A percentile compares a stretch with the other conserved stretches of the same genome.
phyloP scores from a whole-genome alignment of 2,797 vertebrate species.

The Tapirus indicus region DNA sequence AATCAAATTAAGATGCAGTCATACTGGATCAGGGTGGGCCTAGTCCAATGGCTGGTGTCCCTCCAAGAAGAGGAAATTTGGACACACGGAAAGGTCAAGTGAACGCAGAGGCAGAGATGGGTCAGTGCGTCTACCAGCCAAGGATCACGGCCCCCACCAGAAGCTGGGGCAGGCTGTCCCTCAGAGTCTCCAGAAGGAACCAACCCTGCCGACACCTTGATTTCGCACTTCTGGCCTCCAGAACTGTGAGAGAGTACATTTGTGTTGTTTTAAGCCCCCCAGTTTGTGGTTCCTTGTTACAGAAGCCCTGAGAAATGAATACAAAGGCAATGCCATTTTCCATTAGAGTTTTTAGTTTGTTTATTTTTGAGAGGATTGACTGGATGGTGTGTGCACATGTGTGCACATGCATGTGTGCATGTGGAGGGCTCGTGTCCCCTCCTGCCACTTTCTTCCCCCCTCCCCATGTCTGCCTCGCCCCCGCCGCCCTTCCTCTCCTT shows the following conservation, averaged over 20 bases:
- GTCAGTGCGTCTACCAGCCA: not conserved
- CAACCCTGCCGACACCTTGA: no score
- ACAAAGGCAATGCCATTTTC: not conserved
- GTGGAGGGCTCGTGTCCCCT: fast-evolving
- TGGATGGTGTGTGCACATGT: not conserved
- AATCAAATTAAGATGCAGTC: not conserved
- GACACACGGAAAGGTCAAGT: not conserved
- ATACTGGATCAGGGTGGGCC: not conserved
- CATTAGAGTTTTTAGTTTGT: not conserved
- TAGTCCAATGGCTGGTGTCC: not conserved
- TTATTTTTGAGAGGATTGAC: not conserved
- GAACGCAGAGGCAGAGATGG: not conserved
- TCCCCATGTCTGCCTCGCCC: not conserved
- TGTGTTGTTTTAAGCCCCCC: not conserved
- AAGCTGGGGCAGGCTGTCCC: not conserved
- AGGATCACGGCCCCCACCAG: no score
- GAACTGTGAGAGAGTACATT: not conserved
- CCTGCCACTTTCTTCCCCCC: not conserved
- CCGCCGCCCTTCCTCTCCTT: not conserved
- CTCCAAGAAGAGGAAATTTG: not conserved
- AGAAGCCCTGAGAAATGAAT: not conserved
- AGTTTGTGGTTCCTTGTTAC: not conserved
- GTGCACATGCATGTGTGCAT: not conserved
- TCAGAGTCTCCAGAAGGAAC: fast-evolving
- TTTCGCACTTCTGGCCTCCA: not conserved